phyloP scores from a whole-genome alignment of 2,888 invertebrate genomes.

The Machimus rusticus region DNA sequence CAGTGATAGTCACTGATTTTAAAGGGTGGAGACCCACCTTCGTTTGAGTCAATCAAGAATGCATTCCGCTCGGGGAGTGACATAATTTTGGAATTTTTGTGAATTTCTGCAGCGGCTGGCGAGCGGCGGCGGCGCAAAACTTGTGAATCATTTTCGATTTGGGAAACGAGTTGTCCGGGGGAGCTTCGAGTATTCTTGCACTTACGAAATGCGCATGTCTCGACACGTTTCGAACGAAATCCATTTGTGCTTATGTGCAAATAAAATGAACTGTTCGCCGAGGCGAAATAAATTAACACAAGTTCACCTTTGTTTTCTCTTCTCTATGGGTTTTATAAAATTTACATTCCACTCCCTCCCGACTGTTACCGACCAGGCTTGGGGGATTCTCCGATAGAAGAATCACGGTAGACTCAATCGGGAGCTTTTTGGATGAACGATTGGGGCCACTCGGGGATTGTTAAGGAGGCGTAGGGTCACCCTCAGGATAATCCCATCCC shows the following conservation, averaged over 20 bases:
- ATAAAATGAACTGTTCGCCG: constrained; percentile 32
- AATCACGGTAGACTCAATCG: background rate
- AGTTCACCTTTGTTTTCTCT: constrained; percentile 32
- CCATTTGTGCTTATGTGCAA: constrained; percentile 34
- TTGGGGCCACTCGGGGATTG: background rate
- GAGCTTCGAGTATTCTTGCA: constrained; percentile 17
- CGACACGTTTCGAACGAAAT: constrained; percentile 40
- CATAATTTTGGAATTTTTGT: constrained; percentile 3
- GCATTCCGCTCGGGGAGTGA: background rate
- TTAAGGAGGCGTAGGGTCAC: background rate
- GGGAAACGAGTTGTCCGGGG: background rate
- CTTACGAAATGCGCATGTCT: constrained; percentile 41
- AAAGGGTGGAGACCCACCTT: background rate
- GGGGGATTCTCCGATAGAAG: background rate
- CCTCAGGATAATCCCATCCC: constrained; percentile 5
- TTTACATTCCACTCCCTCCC: constrained; percentile 4
- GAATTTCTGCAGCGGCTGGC: background rate
- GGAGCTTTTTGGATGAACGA: background rate
- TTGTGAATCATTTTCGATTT: background rate
- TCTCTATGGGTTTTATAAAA: constrained; percentile 23
- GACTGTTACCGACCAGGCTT: background rate
- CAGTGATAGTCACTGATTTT: background rate
- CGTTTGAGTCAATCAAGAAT: background rate
- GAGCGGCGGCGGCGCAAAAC: background rate
- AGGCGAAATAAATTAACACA: constrained; percentile 40